Conservation (phyloP, 2,888 invertebrate genomes). For the Xylota segnis region DNA sequence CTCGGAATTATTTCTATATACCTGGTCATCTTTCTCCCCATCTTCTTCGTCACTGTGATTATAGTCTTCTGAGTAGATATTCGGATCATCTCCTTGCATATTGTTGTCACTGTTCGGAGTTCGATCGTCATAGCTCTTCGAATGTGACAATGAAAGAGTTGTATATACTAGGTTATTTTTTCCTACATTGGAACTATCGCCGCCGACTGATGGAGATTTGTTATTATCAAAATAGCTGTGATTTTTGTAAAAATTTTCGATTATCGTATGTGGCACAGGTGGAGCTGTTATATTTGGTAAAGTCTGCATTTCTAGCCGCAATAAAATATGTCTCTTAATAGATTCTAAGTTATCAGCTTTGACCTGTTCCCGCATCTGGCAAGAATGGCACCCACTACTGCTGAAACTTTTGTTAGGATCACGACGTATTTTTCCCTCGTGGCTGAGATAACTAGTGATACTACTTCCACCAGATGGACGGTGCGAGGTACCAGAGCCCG, state of each 20-base stretch:
- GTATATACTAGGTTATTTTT: conserved; percentile 26
- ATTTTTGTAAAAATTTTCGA: conserved; percentile 84
- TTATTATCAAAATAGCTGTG: conserved; percentile 77
- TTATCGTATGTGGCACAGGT: conserved; percentile 86
- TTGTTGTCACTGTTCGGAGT: conserved; percentile 56
- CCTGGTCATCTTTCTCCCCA: conserved; percentile 51
- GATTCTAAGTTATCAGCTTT: conserved; percentile 87
- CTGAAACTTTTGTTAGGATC: conserved; percentile 39
- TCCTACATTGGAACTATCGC: not conserved
- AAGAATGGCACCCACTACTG: conserved; percentile 85
- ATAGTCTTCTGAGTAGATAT: conserved; percentile 53
- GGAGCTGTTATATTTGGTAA: conserved; percentile 88
- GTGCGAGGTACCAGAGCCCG: conserved; percentile 4
- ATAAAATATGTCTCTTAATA: conserved; percentile 88
- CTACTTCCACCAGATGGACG: conserved; percentile 75
- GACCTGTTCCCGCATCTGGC: conserved; percentile 86
- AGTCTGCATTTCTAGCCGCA: conserved; percentile 87
- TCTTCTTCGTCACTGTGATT: conserved; percentile 46
- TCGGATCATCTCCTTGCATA: conserved; percentile 80
- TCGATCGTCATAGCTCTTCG: conserved; percentile 13
- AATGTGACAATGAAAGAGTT: conserved; percentile 21
- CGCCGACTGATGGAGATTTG: conserved; percentile 8
- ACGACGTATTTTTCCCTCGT: conserved; percentile 78
- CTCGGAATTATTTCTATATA: conserved; percentile 71
- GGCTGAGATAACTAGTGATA: conserved; percentile 78